Evolutionary conservation across 2,113 vertebrate species (phyloP), one percentile per base, ranked within the genome.

Genomic region (Glareola pratincola): DNA sequence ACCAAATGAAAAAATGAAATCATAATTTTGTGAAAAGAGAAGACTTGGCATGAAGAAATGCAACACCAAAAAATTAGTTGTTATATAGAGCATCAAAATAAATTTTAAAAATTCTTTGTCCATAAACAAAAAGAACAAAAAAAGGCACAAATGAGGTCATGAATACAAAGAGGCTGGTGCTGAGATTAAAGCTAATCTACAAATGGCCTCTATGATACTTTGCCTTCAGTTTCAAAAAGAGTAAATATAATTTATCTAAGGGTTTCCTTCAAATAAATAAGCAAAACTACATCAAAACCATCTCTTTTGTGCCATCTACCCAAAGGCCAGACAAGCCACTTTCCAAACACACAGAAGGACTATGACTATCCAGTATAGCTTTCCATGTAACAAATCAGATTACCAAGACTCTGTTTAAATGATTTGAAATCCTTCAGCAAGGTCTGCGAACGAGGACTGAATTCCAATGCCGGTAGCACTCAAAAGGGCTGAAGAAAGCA

Each of bases 111-210:
- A 32, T 5, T 47, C 1, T 63, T 63, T 39, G 8, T 30, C 21
- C 29, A 14, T 56, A 59, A 64, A 26, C 30, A 41, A 72, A 81
- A 76, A n/a, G 14, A 63, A 32, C 8, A 39, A 51, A 86, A 78
- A 77, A 57, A 56, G 13, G 2, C 14, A 10, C 9, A 69, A 22
- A 13, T 39, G 60, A 81, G 15, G 6, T 64, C 19, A 37, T 10
- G 10, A 11, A 17, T 26, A n/a, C 8, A 47, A 67, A 47, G 16
- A 74, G 6, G 1, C 0, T 41, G 22, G 1, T 51, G 36, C 10
- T 81, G 32, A 88, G 17, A 60, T 81, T 34, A 73, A 41, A 20
- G 7, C 2, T 14, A 41, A 4, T 51, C 8, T 76, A 30, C 12
- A 69, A 45, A 13, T 71, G 27, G 4, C 13, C 47, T 82, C 37